Base-by-base conservation (phyloP, 2,888 invertebrate species). In the Operophtera brumata region DNA sequence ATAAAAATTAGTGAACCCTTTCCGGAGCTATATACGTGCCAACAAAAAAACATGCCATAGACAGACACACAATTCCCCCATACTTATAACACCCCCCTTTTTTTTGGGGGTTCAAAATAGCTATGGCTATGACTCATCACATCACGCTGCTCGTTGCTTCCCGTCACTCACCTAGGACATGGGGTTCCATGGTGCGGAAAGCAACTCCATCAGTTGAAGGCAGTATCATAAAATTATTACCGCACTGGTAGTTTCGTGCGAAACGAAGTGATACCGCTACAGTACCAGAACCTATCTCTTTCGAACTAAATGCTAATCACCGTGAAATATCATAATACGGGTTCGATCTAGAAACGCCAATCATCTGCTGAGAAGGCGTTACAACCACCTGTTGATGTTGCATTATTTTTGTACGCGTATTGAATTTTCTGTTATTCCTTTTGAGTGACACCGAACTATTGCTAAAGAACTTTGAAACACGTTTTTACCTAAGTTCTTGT, bases 321-420 rank as follows among this genome's bases (percentile, higher is more conserved):
- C 58, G 55, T 58, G 55, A 58, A 61, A 61, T 66, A 64, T 61
- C 54, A 59, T 61, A 66, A 59, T 69, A 65, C 64, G 64, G 64
- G 49, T 62, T 67, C 51, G 75, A 60, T 75, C 80, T 73, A 78
- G 63, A 82, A 71, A 77, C 67, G 80, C 78, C 84, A 82, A 64
- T 83, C 78, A 81, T 62, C 57, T 57, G 53, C 71, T 63, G 66
- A 48, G 61, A 69, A 73, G 75, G 70, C 69, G 73, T 71, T 51
- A 53, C 65, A 63, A 54, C 61, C 49, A 48, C 61, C 47, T 62
- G 54, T 37, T 8, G 9, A 35, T 7, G 12, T 63, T 64, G 55
- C 66, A 41, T 64, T 66, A 50, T 53, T 47, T 50, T 57, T 60
- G 10, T 49, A 50, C 34, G 41, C 20, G 11, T 47, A 53, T 55